A percentile compares a stretch with the other conserved stretches of the same genome.
These are phyloP conservation scores for Engystomops pustulosus DNA, from an alignment of 2,113 vertebrate genomes.

Conservation along the genomic window DNA sequence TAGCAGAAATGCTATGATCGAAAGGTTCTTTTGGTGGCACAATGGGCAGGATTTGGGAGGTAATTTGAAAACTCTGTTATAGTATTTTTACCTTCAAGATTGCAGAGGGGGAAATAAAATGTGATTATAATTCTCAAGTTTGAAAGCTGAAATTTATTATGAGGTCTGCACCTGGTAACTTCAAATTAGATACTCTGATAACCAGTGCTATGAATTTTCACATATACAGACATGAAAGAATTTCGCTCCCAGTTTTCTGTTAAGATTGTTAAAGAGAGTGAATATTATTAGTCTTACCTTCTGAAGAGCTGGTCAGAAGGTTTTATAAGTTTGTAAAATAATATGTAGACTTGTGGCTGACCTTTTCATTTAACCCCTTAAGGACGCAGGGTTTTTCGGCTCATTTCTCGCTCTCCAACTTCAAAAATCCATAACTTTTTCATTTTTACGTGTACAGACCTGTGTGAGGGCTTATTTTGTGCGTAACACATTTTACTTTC, in stretches of 20 bases:
- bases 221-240: background rate
- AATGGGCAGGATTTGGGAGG: constrained; percentile 1
- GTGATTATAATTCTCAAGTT: constrained; percentile 23
- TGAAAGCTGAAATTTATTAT: constrained; percentile 15
- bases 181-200: constrained; percentile 1
- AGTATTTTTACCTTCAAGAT: constrained; percentile 13
- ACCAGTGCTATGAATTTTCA: background rate
- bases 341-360: background rate
- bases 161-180: background rate
- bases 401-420: too few relatives aligned
- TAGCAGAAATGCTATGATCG: constrained; percentile 10
- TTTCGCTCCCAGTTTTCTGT: background rate
- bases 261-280: background rate
- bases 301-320: background rate
- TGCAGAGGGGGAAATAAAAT: constrained; percentile 18
- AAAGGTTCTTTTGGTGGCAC: constrained; percentile 14
- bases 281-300: background rate
- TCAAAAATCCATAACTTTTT: too few relatives aligned
- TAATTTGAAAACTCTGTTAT: constrained; percentile 14
- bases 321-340: background rate
- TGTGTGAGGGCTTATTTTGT: too few relatives aligned
- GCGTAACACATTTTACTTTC: too few relatives aligned
- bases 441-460: too few relatives aligned
- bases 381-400: too few relatives aligned
- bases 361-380: constrained; percentile 5